phyloP scores from a whole-genome alignment of 2,113 vertebrate genomes.

The Odocoileus hemionus region DNA sequence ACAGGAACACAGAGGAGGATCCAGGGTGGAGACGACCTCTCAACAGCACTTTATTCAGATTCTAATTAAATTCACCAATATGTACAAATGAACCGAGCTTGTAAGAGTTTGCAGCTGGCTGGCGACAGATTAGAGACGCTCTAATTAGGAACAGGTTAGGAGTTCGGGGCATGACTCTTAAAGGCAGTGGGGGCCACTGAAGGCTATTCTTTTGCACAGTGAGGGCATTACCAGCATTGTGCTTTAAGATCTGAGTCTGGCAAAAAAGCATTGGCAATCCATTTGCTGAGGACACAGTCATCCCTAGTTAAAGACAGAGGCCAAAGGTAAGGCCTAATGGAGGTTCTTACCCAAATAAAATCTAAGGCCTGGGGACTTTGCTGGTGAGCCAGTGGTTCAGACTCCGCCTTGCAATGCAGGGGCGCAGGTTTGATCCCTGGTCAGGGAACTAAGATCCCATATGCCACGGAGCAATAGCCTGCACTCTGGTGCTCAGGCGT shows the following conservation, averaged over 20 bases:
- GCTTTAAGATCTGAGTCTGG: background rate
- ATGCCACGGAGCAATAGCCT: background rate
- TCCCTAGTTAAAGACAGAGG: background rate
- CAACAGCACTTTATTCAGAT: background rate
- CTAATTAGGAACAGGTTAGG: no score
- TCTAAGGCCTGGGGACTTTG: background rate
- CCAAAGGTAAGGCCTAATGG: background rate
- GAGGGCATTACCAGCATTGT: no score
- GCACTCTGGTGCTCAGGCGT: background rate
- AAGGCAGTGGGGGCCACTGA: no score
- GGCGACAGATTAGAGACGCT: background rate
- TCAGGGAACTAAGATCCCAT: background rate
- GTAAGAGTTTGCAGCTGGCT: background rate
- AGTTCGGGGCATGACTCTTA: background rate
- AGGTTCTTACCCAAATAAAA: background rate
- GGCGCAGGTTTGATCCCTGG: background rate
- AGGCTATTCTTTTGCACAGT: background rate
- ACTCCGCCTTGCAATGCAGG: background rate
- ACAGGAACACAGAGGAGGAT: background rate
- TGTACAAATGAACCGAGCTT: fast-evolving
- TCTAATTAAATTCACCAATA: background rate
- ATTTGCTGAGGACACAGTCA: background rate
- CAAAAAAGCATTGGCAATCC: background rate
- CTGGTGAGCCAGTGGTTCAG: background rate
- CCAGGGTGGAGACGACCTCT: background rate